Conservation (phyloP, 2,797 vertebrate genomes). For the Apogon talboti region DNA sequence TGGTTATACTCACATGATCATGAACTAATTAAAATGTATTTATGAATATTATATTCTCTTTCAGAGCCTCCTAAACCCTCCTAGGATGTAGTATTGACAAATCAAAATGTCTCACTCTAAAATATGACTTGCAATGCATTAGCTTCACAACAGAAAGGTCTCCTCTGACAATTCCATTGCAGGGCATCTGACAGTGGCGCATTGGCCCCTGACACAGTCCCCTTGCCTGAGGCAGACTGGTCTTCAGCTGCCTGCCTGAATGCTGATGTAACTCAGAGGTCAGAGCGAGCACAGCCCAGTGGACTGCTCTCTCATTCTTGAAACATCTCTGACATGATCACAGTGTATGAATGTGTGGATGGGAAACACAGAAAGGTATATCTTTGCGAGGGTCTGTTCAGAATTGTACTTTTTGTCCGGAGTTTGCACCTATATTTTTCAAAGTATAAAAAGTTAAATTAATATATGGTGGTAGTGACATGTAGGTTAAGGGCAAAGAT, state of each 20-base stretch:
- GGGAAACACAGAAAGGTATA: not conserved
- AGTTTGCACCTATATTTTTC: too few relatives aligned
- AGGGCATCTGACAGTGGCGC: slow-evolving; percentile 35
- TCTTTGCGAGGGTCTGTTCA: not conserved
- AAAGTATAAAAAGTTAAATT: too few relatives aligned
- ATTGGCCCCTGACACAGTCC: slow-evolving; percentile 47
- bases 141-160: slow-evolving; percentile 14
- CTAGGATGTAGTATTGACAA: not conserved
- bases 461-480: not conserved
- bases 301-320: slow-evolving; percentile 45
- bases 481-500: not conserved
- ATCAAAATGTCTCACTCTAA: not conserved
- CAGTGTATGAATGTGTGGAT: slow-evolving; percentile 30
- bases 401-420: not conserved
- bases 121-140: not conserved
- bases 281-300: slow-evolving; percentile 49
- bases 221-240: slow-evolving; percentile 46
- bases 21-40: too few relatives aligned
- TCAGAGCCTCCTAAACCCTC: too few relatives aligned
- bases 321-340: slow-evolving; percentile 59
- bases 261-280: slow-evolving; percentile 72
- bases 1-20: too few relatives aligned
- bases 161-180: slow-evolving; percentile 23
- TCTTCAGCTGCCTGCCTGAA: slow-evolving; percentile 52
- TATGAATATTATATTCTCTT: too few relatives aligned